phyloP scores from a whole-genome alignment of 2,113 vertebrate species.

The Platichthys stellatus region DNA sequence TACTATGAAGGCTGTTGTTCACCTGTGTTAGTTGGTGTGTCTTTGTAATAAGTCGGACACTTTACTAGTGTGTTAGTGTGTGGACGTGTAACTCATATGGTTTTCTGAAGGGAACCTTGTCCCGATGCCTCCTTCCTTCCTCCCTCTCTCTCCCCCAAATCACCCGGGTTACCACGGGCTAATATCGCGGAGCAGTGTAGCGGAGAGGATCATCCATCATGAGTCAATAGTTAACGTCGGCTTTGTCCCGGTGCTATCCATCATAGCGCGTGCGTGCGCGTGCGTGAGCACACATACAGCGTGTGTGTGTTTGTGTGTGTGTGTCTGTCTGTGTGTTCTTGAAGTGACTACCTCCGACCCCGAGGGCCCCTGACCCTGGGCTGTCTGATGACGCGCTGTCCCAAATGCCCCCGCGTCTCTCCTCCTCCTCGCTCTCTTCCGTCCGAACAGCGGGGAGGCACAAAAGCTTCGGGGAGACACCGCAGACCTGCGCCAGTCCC shows the following conservation, averaged over 20 bases:
- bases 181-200: slow-evolving; percentile 70
- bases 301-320: slow-evolving; percentile 11
- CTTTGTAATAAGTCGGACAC: slow-evolving; percentile 39
- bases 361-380: slow-evolving; percentile 67
- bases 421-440: slow-evolving; percentile 62
- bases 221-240: slow-evolving; percentile 85
- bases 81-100: slow-evolving; percentile 5
- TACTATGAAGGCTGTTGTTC: slow-evolving; percentile 36
- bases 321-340: slow-evolving; percentile 47
- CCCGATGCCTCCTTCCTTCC: not conserved
- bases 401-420: slow-evolving; percentile 36
- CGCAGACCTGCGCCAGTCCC: slow-evolving; percentile 38
- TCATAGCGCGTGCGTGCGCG: slow-evolving; percentile 67
- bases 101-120: not conserved
- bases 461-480: slow-evolving; percentile 23
- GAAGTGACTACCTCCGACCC: slow-evolving; percentile 63
- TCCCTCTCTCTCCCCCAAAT: slow-evolving; percentile 2
- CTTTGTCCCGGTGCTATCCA: slow-evolving; percentile 80
- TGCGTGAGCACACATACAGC: not conserved
- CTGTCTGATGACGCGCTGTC: slow-evolving; percentile 56
- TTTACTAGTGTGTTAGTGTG: not conserved
- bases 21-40: slow-evolving; percentile 34
- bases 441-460: slow-evolving; percentile 59
- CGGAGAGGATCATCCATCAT: slow-evolving; percentile 84
- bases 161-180: slow-evolving; percentile 70